Conservation (phyloP, 1,140 invertebrate species). For the Caenorhabditis remanei region DNA sequence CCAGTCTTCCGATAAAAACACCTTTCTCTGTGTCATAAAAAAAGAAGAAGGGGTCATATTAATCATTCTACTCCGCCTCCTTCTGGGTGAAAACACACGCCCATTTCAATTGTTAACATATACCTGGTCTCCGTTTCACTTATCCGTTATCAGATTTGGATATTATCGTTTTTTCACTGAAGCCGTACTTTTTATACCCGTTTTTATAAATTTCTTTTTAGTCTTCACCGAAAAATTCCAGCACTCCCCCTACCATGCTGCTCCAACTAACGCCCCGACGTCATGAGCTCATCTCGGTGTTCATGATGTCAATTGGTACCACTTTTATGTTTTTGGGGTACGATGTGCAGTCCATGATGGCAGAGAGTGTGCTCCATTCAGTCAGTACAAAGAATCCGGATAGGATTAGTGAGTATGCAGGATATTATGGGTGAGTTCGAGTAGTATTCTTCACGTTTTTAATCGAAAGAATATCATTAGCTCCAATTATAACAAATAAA, state of each 20-base stretch:
- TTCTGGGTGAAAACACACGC: neutral
- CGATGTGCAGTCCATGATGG: slow-evolving; percentile 56
- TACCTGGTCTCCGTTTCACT: too few species aligned
- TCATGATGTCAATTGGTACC: slow-evolving; percentile 50
- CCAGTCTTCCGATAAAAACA: neutral
- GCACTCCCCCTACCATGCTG: neutral
- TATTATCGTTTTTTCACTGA: too few species aligned
- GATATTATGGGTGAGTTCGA: slow-evolving; percentile 62
- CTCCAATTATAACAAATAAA: neutral
- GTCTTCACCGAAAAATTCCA: neutral
- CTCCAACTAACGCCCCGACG: slow-evolving; percentile 42
- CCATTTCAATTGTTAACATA: neutral
- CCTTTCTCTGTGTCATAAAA: neutral
- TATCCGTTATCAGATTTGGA: too few species aligned
- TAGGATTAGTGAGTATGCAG: slow-evolving; percentile 59
- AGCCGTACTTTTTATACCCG: neutral
- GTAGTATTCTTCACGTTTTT: too few species aligned
- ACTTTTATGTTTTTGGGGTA: slow-evolving; percentile 58
- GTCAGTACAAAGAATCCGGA: slow-evolving; percentile 43
- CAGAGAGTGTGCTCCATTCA: slow-evolving; percentile 56
- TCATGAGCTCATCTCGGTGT: slow-evolving; percentile 58
- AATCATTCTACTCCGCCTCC: neutral
- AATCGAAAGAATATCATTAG: too few species aligned
- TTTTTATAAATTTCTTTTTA: neutral
- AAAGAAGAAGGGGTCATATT: neutral